Conservation (phyloP, 2,797 vertebrate genomes). For the Poeciliopsis paucimaculata region DNA sequence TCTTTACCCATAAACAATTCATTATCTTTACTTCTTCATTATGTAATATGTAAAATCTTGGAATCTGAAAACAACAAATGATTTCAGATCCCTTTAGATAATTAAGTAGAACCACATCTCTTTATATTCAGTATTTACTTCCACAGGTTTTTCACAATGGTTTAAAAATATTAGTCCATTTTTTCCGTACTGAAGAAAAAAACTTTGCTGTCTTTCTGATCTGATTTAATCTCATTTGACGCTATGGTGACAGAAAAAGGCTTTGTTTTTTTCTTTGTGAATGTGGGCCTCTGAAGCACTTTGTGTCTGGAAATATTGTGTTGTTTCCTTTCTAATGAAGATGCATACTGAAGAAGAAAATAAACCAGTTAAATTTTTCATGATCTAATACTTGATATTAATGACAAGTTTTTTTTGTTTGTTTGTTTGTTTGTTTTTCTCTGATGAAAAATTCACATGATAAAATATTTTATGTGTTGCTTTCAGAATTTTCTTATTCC, state of each 20-base stretch:
- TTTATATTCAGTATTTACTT: neutral
- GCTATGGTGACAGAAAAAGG: neutral
- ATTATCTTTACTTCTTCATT: neutral
- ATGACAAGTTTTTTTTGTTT: neutral
- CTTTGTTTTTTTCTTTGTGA: neutral
- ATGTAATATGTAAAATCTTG: neutral
- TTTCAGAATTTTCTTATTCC: neutral
- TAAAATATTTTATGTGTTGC: neutral
- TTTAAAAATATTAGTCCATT: neutral
- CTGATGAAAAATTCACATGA: neutral
- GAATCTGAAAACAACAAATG: neutral
- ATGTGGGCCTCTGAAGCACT: constrained; percentile 15
- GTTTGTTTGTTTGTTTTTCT: neutral
- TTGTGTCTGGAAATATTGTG: constrained; percentile 8
- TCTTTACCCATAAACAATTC: neutral
- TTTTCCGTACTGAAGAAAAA: neutral
- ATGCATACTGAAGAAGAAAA: constrained; percentile 14
- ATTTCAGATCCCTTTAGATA: neutral
- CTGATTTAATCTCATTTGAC: neutral
- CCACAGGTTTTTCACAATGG: neutral
- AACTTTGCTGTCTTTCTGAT: neutral
- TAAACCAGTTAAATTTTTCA: constrained; percentile 30
- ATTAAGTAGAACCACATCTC: neutral
- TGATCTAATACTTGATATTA: constrained; percentile 1
- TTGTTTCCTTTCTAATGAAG: constrained; percentile 34